Conservation (phyloP, 1,140 invertebrate species). For the Drosophila obscura region DNA sequence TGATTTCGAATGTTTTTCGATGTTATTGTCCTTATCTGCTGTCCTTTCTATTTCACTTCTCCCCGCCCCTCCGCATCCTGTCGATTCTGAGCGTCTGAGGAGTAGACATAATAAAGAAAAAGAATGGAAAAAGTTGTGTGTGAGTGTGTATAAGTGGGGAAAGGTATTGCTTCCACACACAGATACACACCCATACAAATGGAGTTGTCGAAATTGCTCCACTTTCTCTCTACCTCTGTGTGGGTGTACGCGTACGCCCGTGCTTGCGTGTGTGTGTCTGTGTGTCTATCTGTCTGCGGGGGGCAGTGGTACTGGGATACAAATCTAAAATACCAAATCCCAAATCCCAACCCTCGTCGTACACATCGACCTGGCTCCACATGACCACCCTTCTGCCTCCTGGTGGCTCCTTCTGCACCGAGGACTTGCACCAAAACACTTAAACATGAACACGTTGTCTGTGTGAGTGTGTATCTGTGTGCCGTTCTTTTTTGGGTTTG, state of each 20-base stretch:
- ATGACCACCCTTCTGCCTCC: slow-evolving; percentile 17
- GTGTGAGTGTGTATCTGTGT: slow-evolving; percentile 40
- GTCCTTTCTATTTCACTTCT: slow-evolving; percentile 18
- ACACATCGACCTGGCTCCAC: slow-evolving; percentile 51
- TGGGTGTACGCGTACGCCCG: slow-evolving; percentile 6
- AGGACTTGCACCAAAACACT: slow-evolving; percentile 65
- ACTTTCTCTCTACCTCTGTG: slow-evolving; percentile 44
- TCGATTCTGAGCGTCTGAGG: slow-evolving; percentile 36
- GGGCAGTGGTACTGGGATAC: slow-evolving; percentile 3
- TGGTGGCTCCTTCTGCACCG: no score
- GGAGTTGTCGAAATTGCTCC: slow-evolving; percentile 74
- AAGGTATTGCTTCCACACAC: slow-evolving; percentile 8
- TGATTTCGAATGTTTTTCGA: slow-evolving; percentile 2
- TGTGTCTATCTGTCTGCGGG: slow-evolving; percentile 54
- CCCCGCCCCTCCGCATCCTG: not conserved
- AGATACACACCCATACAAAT: slow-evolving; percentile 43
- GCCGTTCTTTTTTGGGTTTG: slow-evolving; percentile 63
- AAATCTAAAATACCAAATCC: slow-evolving; percentile 25
- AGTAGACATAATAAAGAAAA: slow-evolving; percentile 70
- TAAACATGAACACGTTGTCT: slow-evolving; percentile 80
- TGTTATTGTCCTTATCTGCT: slow-evolving; percentile 20
- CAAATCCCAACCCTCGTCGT: slow-evolving; percentile 38
- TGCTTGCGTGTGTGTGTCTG: slow-evolving; percentile 16
- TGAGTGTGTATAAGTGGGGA: slow-evolving; percentile 11
- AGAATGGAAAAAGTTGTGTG: slow-evolving; percentile 56